Evolutionary conservation across 2,888 invertebrate species (phyloP).

Genomic region (Conomelus anceps): DNA sequence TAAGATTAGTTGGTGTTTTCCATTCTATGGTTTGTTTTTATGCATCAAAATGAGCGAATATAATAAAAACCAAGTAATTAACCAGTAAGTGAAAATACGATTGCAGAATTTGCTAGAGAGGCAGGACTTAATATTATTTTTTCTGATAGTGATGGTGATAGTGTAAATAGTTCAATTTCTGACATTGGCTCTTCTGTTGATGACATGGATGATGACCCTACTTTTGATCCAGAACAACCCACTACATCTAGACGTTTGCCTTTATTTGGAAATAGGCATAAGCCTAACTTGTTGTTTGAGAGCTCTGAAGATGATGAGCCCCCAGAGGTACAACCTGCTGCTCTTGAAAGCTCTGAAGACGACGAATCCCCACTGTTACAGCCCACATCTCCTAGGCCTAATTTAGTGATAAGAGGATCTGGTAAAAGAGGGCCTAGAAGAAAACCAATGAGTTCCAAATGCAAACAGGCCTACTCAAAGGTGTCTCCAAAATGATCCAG

Average conservation of each 20-base stretch:
- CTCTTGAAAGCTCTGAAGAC: not conserved
- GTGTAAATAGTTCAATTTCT: not conserved
- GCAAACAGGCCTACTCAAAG: not conserved
- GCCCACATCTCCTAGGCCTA: not conserved
- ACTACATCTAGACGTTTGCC: not conserved
- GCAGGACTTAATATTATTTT: conserved; percentile 9
- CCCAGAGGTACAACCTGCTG: not conserved
- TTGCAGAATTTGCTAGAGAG: conserved; percentile 14
- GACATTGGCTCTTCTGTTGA: not conserved
- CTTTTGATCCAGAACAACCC: conserved; percentile 9
- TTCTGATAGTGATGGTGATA: conserved; percentile 3
- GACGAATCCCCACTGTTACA: not conserved
- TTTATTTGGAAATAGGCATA: not conserved
- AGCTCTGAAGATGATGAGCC: not conserved
- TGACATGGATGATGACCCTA: conserved; percentile 15
- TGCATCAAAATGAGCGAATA: not conserved
- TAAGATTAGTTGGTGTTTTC: not conserved
- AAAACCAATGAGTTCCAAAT: not conserved
- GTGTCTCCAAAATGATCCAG: not conserved
- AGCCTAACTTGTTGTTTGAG: not conserved
- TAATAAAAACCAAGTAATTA: not conserved
- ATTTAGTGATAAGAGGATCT: not conserved
- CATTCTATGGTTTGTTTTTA: not conserved
- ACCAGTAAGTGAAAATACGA: conserved; percentile 13
- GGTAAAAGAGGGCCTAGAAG: not conserved